Evolutionary conservation across 2,888 invertebrate genomes (phyloP).

Genomic region (Drosophila gaucha): DNA sequence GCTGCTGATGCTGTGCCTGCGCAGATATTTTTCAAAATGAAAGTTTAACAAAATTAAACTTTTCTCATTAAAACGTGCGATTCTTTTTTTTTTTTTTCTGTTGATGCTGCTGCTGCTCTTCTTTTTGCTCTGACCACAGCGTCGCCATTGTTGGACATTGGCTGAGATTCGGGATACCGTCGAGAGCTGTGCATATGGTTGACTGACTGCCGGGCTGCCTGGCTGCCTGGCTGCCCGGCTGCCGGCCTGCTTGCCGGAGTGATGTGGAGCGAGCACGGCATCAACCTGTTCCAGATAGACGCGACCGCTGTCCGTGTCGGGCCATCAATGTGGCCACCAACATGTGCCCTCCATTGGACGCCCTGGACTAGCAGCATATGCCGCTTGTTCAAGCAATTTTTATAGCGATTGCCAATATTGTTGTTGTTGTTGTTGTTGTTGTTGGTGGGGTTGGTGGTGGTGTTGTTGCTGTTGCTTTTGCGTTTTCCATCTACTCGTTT

Average conservation of each 20-base stretch:
- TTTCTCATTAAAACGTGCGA: slow-evolving; percentile 84
- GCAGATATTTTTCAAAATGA: slow-evolving; percentile 79
- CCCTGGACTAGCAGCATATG: slow-evolving; percentile 61
- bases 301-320: slow-evolving; percentile 28
- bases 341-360: slow-evolving; percentile 28
- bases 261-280: slow-evolving; percentile 16
- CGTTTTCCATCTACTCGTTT: slow-evolving; percentile 33
- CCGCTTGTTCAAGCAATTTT: slow-evolving; percentile 71
- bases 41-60: slow-evolving; percentile 83
- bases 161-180: slow-evolving; percentile 63
- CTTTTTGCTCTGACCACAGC: slow-evolving; percentile 69
- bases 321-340: slow-evolving; percentile 22
- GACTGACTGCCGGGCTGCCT: slow-evolving; percentile 56
- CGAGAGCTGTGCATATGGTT: slow-evolving; percentile 71
- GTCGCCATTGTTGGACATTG: slow-evolving; percentile 59
- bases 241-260: background rate
- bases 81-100: slow-evolving; percentile 48
- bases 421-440: slow-evolving; percentile 30
- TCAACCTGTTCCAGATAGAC: slow-evolving; percentile 53
- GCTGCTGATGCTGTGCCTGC: slow-evolving; percentile 50
- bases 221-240: no score
- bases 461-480: slow-evolving; percentile 28
- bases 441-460: slow-evolving; percentile 8
- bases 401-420: slow-evolving; percentile 74
- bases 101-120: slow-evolving; percentile 13